Evolutionary conservation across 1,140 invertebrate genomes (phyloP).

Genomic region (Drosophila bocqueti): DNA sequence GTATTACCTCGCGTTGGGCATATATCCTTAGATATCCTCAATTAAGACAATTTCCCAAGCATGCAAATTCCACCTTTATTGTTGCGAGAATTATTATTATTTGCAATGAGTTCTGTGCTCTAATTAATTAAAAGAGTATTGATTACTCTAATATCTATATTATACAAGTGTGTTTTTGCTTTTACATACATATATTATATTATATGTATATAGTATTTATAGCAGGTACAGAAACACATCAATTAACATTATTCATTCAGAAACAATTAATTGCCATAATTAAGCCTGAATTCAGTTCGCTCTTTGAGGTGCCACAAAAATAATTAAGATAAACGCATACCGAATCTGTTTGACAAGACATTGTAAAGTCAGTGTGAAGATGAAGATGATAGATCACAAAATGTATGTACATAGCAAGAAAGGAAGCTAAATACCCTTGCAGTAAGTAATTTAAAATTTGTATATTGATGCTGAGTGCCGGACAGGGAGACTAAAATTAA

Average conservation of each 20-base stretch:
- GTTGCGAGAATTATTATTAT: constrained; percentile 20
- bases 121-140: constrained; percentile 57
- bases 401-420: too few relatives aligned
- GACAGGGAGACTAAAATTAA: not conserved
- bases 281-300: constrained; percentile 36
- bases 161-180: not conserved
- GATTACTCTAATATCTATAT: constrained; percentile 16
- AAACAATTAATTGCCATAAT: constrained; percentile 76
- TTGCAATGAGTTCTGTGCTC: constrained; percentile 28
- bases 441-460: too few relatives aligned
- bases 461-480: too few relatives aligned
- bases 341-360: not conserved
- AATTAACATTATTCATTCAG: constrained; percentile 73
- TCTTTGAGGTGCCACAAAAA: constrained; percentile 52
- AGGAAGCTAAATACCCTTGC: too few relatives aligned
- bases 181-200: too few relatives aligned
- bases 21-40: not conserved
- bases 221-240: constrained; percentile 39
- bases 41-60: not conserved
- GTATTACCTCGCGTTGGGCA: not conserved
- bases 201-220: not conserved
- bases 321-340: constrained; percentile 11
- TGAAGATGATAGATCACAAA: too few relatives aligned
- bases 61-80: constrained; percentile 17
- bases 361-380: not conserved